phyloP scores from a whole-genome alignment of 2,113 vertebrate genomes.

The Bubo blakistoni region DNA sequence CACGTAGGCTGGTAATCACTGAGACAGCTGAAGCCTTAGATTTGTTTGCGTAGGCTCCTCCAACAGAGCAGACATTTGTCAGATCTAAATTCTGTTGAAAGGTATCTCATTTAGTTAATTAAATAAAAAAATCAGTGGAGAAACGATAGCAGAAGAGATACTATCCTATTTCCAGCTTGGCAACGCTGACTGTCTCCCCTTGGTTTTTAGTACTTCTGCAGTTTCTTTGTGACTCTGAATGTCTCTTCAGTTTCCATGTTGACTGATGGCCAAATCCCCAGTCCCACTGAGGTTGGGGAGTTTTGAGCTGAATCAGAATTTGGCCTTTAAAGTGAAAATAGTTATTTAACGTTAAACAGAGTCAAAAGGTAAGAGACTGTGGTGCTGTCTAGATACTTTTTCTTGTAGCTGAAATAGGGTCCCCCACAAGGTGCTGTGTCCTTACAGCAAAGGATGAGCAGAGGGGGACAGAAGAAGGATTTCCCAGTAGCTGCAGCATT shows the following conservation, averaged over 20 bases:
- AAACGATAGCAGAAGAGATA: not conserved
- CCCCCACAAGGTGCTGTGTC: not conserved
- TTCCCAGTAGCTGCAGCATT: not conserved
- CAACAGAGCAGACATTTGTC: not conserved
- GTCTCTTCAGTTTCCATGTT: not conserved
- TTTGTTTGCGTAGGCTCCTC: slow-evolving; percentile 1
- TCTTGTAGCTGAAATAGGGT: not conserved
- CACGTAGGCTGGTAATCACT: not conserved
- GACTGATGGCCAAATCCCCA: not conserved
- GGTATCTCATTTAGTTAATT: slow-evolving; percentile 20
- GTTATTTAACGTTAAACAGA: not conserved
- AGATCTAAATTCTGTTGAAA: slow-evolving; percentile 35
- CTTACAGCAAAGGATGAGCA: not conserved
- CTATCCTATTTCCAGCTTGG: not conserved
- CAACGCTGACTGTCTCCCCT: not conserved
- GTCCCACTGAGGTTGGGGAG: not conserved
- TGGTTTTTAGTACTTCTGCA: not conserved
- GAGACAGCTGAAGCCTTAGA: slow-evolving; percentile 32
- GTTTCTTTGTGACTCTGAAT: not conserved
- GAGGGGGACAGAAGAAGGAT: not conserved
- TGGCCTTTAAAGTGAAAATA: not conserved
- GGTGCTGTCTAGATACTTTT: not conserved
- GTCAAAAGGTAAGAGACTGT: not conserved
- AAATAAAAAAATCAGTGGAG: not conserved
- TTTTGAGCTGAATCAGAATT: not conserved